Evolutionary conservation across 2,113 vertebrate genomes (phyloP).

Genomic region (Plecotus auritus): DNA sequence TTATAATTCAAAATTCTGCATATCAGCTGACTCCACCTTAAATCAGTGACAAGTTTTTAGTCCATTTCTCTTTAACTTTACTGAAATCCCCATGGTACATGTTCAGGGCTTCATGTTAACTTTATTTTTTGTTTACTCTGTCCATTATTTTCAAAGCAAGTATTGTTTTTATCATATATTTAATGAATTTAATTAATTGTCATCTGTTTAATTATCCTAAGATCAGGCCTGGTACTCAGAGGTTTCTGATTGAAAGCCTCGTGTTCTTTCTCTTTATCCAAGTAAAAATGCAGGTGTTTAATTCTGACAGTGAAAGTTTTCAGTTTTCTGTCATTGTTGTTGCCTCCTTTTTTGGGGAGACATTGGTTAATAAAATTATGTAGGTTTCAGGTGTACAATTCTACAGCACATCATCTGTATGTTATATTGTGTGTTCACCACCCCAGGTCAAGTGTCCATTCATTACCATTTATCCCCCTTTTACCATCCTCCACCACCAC

Average conservation of each 20-base stretch:
- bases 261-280: not conserved
- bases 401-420: no score
- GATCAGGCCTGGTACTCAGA: not conserved
- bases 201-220: not conserved
- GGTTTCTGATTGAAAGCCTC: not conserved
- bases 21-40: no score
- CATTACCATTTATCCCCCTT: no score
- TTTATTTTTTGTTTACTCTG: not conserved
- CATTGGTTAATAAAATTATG: no score
- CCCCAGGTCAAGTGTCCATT: no score
- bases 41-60: not conserved
- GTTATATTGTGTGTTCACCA: no score
- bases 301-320: not conserved
- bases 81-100: not conserved
- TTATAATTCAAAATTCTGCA: not conserved
- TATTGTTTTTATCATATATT: not conserved
- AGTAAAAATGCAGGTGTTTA: not conserved
- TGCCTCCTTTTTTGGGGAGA: not conserved
- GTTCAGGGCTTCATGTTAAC: not conserved
- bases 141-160: not conserved
- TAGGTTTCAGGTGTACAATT: no score
- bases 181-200: not conserved
- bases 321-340: not conserved
- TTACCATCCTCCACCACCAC: no score
- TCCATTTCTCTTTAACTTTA: not conserved